These are phyloP conservation scores for Scaptomyza graminum DNA, from an alignment of 1,140 invertebrate species.

Conservation along the genomic window DNA sequence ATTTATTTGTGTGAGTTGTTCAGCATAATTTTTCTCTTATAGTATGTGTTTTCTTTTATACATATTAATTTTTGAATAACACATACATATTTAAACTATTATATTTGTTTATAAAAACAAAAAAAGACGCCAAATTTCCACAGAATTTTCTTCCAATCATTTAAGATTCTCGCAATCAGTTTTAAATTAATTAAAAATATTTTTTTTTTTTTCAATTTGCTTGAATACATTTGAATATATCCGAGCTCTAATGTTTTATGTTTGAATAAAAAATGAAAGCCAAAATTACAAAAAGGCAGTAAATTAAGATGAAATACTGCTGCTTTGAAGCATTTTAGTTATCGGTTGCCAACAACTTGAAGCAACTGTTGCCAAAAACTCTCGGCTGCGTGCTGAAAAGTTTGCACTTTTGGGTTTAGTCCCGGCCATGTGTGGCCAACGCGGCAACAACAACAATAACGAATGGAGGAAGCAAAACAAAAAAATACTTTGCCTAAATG, in stretches of 20 bases:
- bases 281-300: not conserved
- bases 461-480: not conserved
- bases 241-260: not conserved
- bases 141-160: not conserved
- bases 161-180: not conserved
- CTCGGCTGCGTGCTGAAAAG: constrained; percentile 33
- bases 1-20: too few species aligned
- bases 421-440: constrained; percentile 60
- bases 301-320: constrained; percentile 32
- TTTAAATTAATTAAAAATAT: not conserved
- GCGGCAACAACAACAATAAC: constrained; percentile 28
- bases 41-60: too few species aligned
- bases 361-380: constrained; percentile 53
- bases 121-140: too few species aligned
- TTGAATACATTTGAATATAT: constrained; percentile 37
- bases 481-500: constrained; percentile 69
- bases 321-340: constrained; percentile 24
- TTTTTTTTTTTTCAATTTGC: not conserved
- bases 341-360: constrained; percentile 48
- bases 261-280: constrained; percentile 5
- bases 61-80: too few species aligned
- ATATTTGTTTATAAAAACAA: too few species aligned
- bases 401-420: constrained; percentile 17
- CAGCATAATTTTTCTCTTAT: too few species aligned
- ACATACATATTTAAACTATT: too few species aligned